Percentiles rank a stretch among this genome's conserved stretches.
Evolutionary conservation across 2,888 invertebrate species (phyloP).

Genomic region (Epinotia ramella): DNA sequence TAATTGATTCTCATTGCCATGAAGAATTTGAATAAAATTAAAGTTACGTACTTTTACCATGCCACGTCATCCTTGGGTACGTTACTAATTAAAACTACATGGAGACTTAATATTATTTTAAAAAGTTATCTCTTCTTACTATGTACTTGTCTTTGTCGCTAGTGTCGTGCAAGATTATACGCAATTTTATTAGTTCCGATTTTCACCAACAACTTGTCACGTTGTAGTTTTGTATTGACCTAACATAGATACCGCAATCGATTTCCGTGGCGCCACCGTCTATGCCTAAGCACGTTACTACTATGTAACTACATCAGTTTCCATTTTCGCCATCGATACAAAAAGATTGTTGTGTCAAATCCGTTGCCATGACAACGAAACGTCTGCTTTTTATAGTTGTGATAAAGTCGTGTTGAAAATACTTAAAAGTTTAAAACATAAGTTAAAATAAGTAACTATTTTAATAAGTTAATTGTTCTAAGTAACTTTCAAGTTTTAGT

Average conservation of each 20-base stretch:
- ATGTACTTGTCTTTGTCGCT: neutral
- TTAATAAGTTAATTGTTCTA: neutral
- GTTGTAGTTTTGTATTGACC: neutral
- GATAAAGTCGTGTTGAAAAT: slow-evolving; percentile 13
- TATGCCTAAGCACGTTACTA: neutral
- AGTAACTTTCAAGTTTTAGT: neutral
- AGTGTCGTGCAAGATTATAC: neutral
- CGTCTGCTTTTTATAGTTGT: slow-evolving; percentile 13
- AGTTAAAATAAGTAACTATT: neutral
- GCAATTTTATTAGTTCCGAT: neutral
- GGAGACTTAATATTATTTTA: neutral
- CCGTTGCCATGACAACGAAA: slow-evolving; percentile 42
- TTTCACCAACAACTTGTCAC: slow-evolving; percentile 3
- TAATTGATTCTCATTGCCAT: neutral
- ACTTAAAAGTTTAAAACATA: neutral
- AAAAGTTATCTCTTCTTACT: neutral
- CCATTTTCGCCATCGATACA: slow-evolving; percentile 6
- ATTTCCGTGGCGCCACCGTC: slow-evolving; percentile 8
- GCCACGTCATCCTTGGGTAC: neutral
- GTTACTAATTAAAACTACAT: neutral
- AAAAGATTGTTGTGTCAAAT: slow-evolving; percentile 26
- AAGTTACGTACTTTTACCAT: slow-evolving; percentile 18
- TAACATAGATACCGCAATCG: neutral
- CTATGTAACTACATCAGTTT: slow-evolving; percentile 21
- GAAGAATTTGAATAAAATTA: slow-evolving; percentile 3